Evolutionary conservation across 2,113 vertebrate species (phyloP).

Genomic region (Psilopogon haemacephalus): DNA sequence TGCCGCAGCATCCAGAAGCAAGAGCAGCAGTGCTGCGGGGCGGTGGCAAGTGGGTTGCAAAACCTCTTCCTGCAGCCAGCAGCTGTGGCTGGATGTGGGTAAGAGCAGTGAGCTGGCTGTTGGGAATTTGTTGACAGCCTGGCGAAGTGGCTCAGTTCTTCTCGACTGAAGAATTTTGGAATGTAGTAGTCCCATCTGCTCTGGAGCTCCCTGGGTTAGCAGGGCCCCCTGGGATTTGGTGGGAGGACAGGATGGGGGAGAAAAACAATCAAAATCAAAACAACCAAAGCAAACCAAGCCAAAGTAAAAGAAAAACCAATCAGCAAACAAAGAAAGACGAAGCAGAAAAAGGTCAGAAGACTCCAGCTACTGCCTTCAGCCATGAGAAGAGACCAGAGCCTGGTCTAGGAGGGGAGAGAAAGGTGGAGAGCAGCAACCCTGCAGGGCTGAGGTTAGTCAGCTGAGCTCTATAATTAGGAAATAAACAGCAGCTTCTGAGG

Average conservation of each 20-base stretch:
- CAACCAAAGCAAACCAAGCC: too few relatives aligned
- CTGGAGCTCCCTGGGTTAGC: not conserved
- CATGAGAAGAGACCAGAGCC: not conserved
- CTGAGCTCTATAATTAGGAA: constrained; percentile 61
- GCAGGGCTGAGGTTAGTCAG: constrained; percentile 43
- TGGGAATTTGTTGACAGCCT: not conserved
- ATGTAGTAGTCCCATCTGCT: not conserved
- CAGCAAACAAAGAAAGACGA: too few relatives aligned
- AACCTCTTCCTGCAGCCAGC: not conserved
- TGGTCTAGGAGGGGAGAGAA: not conserved
- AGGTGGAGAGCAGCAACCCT: not conserved
- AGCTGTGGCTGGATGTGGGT: not conserved
- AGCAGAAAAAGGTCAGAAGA: not conserved
- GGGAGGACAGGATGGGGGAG: not conserved
- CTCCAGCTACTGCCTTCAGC: not conserved
- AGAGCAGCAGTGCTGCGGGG: not conserved
- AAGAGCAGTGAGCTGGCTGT: not conserved
- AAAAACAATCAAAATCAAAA: not conserved
- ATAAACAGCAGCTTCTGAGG: constrained; percentile 44
- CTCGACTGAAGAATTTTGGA: not conserved
- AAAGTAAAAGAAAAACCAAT: too few relatives aligned
- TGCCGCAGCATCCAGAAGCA: not conserved
- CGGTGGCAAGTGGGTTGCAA: not conserved
- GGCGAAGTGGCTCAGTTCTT: not conserved
- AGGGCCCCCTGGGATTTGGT: not conserved